Conservation (phyloP, 2,888 invertebrate genomes). For the Creontiades dilutus region DNA sequence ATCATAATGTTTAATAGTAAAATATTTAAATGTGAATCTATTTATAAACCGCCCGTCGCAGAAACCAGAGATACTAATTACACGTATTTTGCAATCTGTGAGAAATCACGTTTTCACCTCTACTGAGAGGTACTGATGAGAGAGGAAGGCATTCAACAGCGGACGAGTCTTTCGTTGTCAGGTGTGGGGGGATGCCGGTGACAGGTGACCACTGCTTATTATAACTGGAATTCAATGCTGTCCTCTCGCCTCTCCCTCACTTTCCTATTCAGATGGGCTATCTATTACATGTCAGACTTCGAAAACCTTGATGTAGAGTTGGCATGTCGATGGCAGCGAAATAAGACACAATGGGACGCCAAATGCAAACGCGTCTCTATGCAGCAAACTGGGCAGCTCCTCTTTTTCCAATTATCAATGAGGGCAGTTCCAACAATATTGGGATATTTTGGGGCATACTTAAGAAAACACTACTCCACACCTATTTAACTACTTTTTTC, state of each 20-base stretch:
- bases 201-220: slow-evolving; percentile 20
- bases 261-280: slow-evolving; percentile 34
- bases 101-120: background rate
- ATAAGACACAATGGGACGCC: too few species aligned
- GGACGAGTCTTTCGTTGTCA: background rate
- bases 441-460: too few species aligned
- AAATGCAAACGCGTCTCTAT: too few species aligned
- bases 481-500: too few species aligned
- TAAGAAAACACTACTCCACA: too few species aligned
- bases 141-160: background rate
- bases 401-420: too few species aligned
- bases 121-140: background rate
- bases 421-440: too few species aligned
- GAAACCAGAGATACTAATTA: background rate
- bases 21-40: too few species aligned
- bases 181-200: background rate
- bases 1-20: too few species aligned
- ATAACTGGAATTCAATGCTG: slow-evolving; percentile 27
- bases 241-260: background rate
- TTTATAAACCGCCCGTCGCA: too few species aligned
- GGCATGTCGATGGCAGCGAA: background rate
- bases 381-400: too few species aligned
- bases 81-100: background rate
- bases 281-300: background rate
- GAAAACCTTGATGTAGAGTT: background rate